A percentile compares a stretch with the other conserved stretches of the same genome.
phyloP scores from a whole-genome alignment of 2,113 vertebrate genomes.

The Gracilinanus agilis region DNA sequence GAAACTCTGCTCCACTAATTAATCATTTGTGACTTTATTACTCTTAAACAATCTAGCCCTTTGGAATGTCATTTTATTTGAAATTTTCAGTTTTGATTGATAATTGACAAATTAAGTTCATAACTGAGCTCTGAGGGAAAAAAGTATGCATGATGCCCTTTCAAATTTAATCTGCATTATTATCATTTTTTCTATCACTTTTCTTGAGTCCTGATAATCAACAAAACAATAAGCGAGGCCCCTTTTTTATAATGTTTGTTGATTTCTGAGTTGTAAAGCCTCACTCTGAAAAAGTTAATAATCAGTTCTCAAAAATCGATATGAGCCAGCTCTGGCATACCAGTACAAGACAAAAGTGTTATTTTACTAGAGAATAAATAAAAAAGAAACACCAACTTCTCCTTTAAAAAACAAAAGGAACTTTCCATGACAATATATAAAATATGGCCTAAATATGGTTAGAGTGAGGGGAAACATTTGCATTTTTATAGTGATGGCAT shows the following conservation, averaged over 20 bases:
- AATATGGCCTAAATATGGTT: background rate
- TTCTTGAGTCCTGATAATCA: background rate
- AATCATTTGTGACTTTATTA: background rate
- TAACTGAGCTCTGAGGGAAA: background rate
- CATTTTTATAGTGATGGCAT: background rate
- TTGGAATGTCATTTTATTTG: background rate
- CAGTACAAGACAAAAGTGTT: background rate
- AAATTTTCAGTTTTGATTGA: too few relatives aligned
- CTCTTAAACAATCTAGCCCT: background rate
- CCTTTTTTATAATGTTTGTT: background rate
- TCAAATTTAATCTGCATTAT: background rate
- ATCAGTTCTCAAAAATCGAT: background rate
- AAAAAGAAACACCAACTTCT: background rate
- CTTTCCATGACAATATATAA: background rate
- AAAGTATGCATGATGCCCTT: background rate
- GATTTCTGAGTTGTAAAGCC: background rate
- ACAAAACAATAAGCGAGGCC: background rate
- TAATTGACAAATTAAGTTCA: background rate
- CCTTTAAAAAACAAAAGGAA: background rate
- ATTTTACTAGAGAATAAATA: background rate
- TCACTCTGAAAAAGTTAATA: background rate
- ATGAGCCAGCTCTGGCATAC: background rate
- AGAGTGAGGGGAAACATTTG: background rate
- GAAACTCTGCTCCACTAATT: background rate
- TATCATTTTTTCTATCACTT: background rate